Evolutionary conservation across 2,797 vertebrate species (phyloP), one percentile per base, ranked within the genome.

Genomic region (Mormyrops boulengeri): DNA sequence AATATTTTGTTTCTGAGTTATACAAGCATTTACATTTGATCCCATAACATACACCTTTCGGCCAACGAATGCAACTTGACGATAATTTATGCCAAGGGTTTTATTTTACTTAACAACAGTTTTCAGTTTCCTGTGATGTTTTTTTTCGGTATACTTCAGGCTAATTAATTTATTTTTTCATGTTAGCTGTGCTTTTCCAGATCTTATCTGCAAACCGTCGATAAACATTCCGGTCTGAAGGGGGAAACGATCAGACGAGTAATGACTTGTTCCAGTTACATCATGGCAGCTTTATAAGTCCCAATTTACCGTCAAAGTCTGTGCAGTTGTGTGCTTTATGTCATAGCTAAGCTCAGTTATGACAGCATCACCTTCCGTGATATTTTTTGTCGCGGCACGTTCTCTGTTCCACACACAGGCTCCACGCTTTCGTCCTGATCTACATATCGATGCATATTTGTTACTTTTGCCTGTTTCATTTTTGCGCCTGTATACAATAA

Each of bases 181-280:
- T 66, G 41, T 22, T 77, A 86, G 60, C 62, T 77, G 82, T 90
- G 88, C 41, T 88, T 84, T 85, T 88, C 30, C 19, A 88, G 34
- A 52, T 41, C 50, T 57, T 57, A 14, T 38, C 77, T 47, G 9
- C 26, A 85, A 85, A 88, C 77, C 47, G 22, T 89, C 90, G 66
- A 44, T 85, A 55, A 88, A 88, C 93, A 47, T 92, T 93, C 92
- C 88, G 91, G 41, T 92, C 92, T 93, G 91, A 93, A 90, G 47
- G 89, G 66, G 89, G 90, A 85, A 92, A 90, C 91, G 91, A 66
- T 89, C 88, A 9, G 88, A 93, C 30, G 41, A 88, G 88, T 90
- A 4, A 49, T 62, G 52, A 82, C 88, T 90, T 90, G 73, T 89
- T 90, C 90, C 94, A 91, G 86, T 93, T 93, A 89, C 90, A 92